Evolutionary conservation across 2,888 invertebrate genomes (phyloP).

Genomic region (Xylota segnis): DNA sequence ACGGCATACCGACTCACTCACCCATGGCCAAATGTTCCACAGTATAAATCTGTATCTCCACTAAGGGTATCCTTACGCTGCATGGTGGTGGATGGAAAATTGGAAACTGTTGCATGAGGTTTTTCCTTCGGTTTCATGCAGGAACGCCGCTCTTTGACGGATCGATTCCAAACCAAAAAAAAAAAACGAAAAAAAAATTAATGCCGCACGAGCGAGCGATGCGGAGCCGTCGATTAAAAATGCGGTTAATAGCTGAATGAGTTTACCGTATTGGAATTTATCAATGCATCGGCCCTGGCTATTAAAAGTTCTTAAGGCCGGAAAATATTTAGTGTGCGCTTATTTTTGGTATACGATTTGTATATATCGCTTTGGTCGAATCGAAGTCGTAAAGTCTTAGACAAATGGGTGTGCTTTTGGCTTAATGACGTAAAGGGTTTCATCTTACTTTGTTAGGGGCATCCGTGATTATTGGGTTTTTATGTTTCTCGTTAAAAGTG

Average conservation of each 20-base stretch:
- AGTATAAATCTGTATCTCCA: constrained; percentile 41
- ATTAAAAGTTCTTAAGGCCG: constrained; percentile 52
- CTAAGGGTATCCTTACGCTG: constrained; percentile 5
- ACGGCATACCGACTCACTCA: constrained; percentile 37
- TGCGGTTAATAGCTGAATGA: constrained; percentile 68
- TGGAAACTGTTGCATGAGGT: constrained; percentile 61
- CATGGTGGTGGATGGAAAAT: background rate
- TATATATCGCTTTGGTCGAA: background rate
- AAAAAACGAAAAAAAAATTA: constrained; percentile 45
- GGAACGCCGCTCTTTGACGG: constrained; percentile 54
- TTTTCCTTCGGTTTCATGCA: constrained; percentile 33
- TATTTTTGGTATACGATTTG: constrained; percentile 16
- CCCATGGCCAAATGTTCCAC: constrained; percentile 39
- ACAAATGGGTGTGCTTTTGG: constrained; percentile 31
- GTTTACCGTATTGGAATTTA: constrained; percentile 41
- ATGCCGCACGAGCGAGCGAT: constrained; percentile 22
- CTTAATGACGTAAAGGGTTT: constrained; percentile 57
- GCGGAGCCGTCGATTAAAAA: constrained; percentile 65
- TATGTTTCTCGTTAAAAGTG: constrained; percentile 31
- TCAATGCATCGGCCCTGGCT: constrained; percentile 3
- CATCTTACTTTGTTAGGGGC: constrained; percentile 34
- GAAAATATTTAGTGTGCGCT: constrained; percentile 31
- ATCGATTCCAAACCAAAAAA: constrained; percentile 16
- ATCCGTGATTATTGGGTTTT: constrained; percentile 53
- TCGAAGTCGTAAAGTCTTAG: constrained; percentile 57